Conservation (phyloP, 2,888 invertebrate species). For the Eudemis profundana region DNA sequence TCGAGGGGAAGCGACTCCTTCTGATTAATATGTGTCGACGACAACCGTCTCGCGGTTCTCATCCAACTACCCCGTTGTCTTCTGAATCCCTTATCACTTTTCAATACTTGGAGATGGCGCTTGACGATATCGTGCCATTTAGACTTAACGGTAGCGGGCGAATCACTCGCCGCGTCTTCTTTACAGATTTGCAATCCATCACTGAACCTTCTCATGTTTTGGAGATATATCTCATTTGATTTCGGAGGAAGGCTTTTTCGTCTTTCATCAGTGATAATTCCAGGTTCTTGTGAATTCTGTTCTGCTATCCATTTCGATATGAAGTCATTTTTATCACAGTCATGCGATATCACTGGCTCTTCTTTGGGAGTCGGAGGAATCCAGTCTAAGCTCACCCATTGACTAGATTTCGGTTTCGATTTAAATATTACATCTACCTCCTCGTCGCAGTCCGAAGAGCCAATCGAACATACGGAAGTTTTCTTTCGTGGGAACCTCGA, state of each 20-base stretch:
- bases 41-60: conserved; percentile 76
- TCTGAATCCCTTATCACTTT: conserved; percentile 79
- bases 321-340: conserved; percentile 85
- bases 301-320: conserved; percentile 84
- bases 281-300: conserved; percentile 77
- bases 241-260: conserved; percentile 82
- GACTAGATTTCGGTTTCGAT: conserved; percentile 85
- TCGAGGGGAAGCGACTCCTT: conserved; percentile 71
- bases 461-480: conserved; percentile 82
- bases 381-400: conserved; percentile 84
- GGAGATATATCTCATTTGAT: conserved; percentile 80
- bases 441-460: conserved; percentile 83
- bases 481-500: conserved; percentile 81
- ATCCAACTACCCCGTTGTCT: conserved; percentile 81
- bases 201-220: conserved; percentile 81
- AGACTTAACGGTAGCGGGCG: conserved; percentile 81
- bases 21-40: conserved; percentile 69
- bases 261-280: conserved; percentile 77
- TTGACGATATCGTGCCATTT: conserved; percentile 84
- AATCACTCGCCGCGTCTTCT: conserved; percentile 83
- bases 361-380: conserved; percentile 81
- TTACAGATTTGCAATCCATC: conserved; percentile 82
- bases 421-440: conserved; percentile 84
- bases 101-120: conserved; percentile 78
- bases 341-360: conserved; percentile 80